These are phyloP conservation scores for Puma concolor DNA, from an alignment of 2,113 vertebrate species.

Conservation along the genomic window DNA sequence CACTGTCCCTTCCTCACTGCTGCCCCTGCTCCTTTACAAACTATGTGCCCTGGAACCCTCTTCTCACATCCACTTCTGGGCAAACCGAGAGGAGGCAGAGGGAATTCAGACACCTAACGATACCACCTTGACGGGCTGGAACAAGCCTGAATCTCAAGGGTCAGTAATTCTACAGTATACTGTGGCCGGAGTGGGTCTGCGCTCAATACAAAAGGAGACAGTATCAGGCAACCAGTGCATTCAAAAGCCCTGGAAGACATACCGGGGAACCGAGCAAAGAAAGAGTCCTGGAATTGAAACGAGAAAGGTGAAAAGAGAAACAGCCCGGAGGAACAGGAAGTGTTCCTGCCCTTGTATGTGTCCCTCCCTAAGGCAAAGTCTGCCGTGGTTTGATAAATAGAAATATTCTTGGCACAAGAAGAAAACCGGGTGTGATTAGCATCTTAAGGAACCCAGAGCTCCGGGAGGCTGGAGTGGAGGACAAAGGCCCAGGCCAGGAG, in stretches of 20 bases:
- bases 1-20: fast-evolving
- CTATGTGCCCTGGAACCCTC: not conserved
- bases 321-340: not conserved
- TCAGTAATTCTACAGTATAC: not conserved
- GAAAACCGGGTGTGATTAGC: constrained; percentile 60
- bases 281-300: constrained; percentile 56
- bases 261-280: not conserved
- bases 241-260: not conserved
- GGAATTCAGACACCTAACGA: not conserved
- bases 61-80: not conserved
- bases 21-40: not conserved
- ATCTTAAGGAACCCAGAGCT: constrained; percentile 71
- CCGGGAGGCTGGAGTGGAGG: not conserved
- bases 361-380: constrained; percentile 70
- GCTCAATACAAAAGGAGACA: not conserved
- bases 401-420: constrained; percentile 69
- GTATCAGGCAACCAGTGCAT: not conserved
- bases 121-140: not conserved
- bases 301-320: constrained; percentile 60
- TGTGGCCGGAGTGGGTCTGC: not conserved
- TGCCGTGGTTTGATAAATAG: constrained; percentile 69
- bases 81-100: not conserved
- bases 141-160: not conserved
- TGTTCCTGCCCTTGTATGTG: constrained; percentile 65
- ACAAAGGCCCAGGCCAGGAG: constrained; percentile 49